Evolutionary conservation across 1,140 invertebrate genomes (phyloP).

Genomic region (Trichonephila clavata): DNA sequence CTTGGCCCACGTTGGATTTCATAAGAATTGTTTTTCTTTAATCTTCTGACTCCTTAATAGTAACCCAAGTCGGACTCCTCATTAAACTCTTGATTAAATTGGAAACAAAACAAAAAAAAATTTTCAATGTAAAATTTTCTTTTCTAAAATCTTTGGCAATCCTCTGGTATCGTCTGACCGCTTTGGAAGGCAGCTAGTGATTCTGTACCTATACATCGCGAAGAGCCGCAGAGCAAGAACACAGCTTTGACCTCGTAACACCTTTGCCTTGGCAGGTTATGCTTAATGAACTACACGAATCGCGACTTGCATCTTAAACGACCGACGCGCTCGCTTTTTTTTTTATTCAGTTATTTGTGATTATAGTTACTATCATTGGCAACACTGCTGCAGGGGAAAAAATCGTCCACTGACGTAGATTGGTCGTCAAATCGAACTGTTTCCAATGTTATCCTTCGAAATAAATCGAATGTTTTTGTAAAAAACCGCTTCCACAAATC

Average conservation of each 20-base stretch:
- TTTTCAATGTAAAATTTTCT: not conserved
- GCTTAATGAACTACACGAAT: constrained; percentile 53
- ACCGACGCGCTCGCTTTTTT: not conserved
- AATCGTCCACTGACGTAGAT: not conserved
- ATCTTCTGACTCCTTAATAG: not conserved
- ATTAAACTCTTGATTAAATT: not conserved
- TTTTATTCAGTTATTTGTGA: not conserved
- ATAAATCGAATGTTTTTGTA: not conserved
- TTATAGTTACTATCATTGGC: not conserved
- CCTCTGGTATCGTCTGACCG: constrained; percentile 18
- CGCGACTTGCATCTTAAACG: constrained; percentile 53
- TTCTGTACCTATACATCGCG: constrained; percentile 41
- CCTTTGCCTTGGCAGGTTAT: constrained; percentile 58
- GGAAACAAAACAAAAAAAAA: not conserved
- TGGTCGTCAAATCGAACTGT: not conserved
- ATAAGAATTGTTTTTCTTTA: constrained; percentile 5
- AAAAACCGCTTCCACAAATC: too few relatives aligned
- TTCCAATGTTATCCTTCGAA: not conserved
- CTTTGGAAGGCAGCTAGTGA: not conserved
- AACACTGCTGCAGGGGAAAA: not conserved
- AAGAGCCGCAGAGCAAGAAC: constrained; percentile 31
- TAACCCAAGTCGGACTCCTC: not conserved
- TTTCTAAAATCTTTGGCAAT: not conserved
- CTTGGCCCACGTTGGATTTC: not conserved
- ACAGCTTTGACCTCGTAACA: constrained; percentile 57